These are phyloP conservation scores for Willisornis vidua DNA, from an alignment of 2,113 vertebrate species.

Conservation along the genomic window DNA sequence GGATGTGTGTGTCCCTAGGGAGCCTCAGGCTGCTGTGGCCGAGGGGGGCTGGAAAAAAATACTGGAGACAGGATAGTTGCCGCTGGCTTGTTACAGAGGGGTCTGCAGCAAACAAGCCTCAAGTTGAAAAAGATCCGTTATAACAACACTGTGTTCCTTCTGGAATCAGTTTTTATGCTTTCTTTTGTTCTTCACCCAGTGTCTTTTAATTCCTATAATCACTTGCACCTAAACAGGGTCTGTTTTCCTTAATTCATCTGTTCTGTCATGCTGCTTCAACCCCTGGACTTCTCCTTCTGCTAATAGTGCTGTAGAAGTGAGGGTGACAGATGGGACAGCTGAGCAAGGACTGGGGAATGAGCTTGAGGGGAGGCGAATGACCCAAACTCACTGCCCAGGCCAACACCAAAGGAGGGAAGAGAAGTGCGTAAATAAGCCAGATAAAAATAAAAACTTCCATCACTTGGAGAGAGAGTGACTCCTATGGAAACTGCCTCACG, in stretches of 20 bases:
- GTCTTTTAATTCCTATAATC: background rate
- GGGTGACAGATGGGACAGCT: background rate
- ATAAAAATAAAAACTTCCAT: slow-evolving; percentile 63
- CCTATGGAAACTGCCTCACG: slow-evolving; percentile 39
- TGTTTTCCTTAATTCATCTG: background rate
- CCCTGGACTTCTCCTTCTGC: background rate
- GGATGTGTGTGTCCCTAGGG: accelerated
- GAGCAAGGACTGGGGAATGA: background rate
- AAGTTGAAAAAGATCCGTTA: accelerated
- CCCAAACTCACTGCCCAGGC: background rate
- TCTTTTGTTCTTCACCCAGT: background rate
- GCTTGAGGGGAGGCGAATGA: background rate
- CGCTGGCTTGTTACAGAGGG: accelerated
- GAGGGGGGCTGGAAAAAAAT: background rate
- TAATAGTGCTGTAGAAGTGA: background rate
- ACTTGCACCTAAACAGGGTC: background rate
- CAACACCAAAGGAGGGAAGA: background rate
- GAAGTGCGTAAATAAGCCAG: background rate
- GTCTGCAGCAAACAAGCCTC: background rate
- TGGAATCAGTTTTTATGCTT: background rate
- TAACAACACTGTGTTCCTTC: background rate
- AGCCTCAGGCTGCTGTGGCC: background rate
- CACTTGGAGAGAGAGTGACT: background rate
- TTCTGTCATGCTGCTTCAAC: background rate
- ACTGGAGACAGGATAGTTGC: accelerated